Percentiles rank a stretch among this genome's conserved stretches.
These are phyloP conservation scores for Gobius niger DNA, from an alignment of 2,113 vertebrate species.

Conservation along the genomic window DNA sequence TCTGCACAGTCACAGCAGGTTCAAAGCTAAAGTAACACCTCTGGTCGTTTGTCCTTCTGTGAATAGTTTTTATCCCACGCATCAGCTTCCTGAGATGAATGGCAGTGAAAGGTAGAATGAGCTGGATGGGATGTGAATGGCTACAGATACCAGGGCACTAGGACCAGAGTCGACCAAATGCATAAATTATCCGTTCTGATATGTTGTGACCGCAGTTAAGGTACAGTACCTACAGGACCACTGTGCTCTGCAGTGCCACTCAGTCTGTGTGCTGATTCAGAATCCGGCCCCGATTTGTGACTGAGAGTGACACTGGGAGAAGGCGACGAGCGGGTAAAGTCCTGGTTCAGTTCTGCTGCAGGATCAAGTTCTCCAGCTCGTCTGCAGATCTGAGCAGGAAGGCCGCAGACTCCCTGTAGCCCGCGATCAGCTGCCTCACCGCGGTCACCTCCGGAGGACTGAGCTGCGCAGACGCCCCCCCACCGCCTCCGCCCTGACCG, in stretches of 20 bases:
- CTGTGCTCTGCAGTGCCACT: slow-evolving; percentile 56
- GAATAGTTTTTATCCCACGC: slow-evolving; percentile 32
- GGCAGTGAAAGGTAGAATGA: slow-evolving; percentile 62
- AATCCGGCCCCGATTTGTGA: slow-evolving; percentile 45
- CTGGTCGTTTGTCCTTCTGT: slow-evolving; percentile 17
- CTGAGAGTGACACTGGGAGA: slow-evolving; percentile 36
- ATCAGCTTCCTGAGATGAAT: slow-evolving; percentile 73
- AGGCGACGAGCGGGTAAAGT: slow-evolving; percentile 38
- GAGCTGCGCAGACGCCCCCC: slow-evolving; percentile 93
- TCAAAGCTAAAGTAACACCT: slow-evolving; percentile 39
- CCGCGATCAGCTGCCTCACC: slow-evolving; percentile 95
- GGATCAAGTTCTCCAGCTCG: slow-evolving; percentile 98
- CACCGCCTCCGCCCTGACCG: slow-evolving; percentile 81
- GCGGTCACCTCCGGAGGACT: slow-evolving; percentile 95
- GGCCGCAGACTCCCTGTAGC: slow-evolving; percentile 95
- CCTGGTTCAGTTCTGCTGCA: slow-evolving; percentile 95
- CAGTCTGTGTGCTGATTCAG: slow-evolving; percentile 47
- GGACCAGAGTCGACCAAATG: slow-evolving; percentile 70
- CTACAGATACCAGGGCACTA: slow-evolving; percentile 69
- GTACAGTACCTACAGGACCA: slow-evolving; percentile 55
- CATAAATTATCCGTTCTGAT: slow-evolving; percentile 64
- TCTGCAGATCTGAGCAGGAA: slow-evolving; percentile 97
- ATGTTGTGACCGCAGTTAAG: slow-evolving; percentile 50
- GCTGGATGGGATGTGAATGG: slow-evolving; percentile 54
- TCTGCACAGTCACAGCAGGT: slow-evolving; percentile 41